These are phyloP conservation scores for Pipra filicauda DNA, from an alignment of 2,113 vertebrate genomes.

Conservation along the genomic window DNA sequence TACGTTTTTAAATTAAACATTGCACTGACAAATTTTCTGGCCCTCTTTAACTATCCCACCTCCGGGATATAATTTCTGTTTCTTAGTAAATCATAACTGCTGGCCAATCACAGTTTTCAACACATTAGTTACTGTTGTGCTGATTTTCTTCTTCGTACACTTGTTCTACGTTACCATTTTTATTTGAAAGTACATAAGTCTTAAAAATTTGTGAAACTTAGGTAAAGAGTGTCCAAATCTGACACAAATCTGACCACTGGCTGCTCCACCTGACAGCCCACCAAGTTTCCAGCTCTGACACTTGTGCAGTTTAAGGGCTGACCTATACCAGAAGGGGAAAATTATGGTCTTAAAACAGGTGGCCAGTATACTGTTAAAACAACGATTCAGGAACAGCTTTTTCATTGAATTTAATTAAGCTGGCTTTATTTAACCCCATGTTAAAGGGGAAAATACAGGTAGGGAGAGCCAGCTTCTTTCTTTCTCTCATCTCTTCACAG, in stretches of 20 bases:
- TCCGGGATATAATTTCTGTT: neutral
- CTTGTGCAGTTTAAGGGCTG: neutral
- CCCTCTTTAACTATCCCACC: neutral
- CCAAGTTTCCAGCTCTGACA: neutral
- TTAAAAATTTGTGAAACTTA: neutral
- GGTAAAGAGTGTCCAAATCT: neutral
- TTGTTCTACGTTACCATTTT: neutral
- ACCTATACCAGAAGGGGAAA: neutral
- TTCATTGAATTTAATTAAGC: neutral
- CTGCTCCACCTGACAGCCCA: neutral
- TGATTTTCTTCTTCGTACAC: neutral
- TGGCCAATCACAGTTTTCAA: neutral
- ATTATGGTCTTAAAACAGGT: neutral
- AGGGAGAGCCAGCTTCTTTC: neutral
- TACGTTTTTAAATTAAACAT: neutral
- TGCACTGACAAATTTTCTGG: neutral
- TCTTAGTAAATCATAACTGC: neutral
- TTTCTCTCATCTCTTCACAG: neutral
- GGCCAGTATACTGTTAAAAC: neutral
- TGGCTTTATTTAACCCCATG: neutral
- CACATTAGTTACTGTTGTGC: neutral
- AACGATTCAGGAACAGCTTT: neutral
- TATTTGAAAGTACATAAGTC: neutral
- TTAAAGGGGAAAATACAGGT: neutral
- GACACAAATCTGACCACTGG: neutral